Evolutionary conservation across 2,888 invertebrate genomes (phyloP).

Genomic region (Dinocampus coccinellae): DNA sequence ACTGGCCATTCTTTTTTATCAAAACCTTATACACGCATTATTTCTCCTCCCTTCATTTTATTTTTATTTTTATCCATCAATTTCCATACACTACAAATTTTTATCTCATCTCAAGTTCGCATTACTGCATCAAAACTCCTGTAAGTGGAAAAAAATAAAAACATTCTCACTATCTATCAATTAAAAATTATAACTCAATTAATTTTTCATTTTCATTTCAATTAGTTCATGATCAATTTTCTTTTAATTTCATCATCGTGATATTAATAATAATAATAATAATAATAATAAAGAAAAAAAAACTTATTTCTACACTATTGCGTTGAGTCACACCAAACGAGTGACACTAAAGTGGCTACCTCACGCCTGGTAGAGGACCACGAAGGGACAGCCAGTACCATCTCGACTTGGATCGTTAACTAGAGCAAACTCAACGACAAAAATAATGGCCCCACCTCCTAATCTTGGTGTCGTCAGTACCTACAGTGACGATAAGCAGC

Average conservation of each 20-base stretch:
- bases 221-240: background rate
- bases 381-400: background rate
- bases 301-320: background rate
- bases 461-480: conserved; percentile 18
- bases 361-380: background rate
- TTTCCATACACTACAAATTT: background rate
- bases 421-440: conserved; percentile 19
- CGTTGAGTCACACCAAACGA: background rate
- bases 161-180: background rate
- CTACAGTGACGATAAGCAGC: conserved; percentile 27
- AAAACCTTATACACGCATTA: background rate
- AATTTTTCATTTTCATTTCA: background rate
- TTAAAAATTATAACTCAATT: background rate
- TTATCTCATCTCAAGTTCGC: background rate
- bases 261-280: no score
- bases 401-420: conserved; percentile 10
- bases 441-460: conserved; percentile 18
- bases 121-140: conserved; percentile 14
- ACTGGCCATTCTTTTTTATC: conserved; percentile 4
- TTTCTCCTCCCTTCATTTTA: background rate
- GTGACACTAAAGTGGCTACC: background rate
- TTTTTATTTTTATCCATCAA: background rate
- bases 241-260: background rate
- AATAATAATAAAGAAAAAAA: background rate
- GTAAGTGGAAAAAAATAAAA: background rate